Percentiles rank a stretch among this genome's conserved stretches.
These are phyloP conservation scores for Colaptes auratus DNA, from an alignment of 2,113 vertebrate genomes.

Conservation along the genomic window DNA sequence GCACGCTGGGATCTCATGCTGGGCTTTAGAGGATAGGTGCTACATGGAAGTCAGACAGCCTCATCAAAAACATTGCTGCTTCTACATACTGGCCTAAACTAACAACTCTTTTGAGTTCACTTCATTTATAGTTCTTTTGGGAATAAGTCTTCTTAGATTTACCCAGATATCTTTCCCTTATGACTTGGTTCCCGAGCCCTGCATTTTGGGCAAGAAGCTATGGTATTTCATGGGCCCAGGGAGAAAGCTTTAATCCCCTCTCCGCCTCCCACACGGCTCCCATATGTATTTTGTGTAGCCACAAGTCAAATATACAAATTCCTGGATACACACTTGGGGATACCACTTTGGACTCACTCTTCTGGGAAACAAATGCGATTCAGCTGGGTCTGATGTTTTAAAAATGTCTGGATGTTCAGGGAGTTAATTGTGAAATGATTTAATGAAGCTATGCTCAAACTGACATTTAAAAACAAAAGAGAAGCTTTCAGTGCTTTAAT, in stretches of 20 bases:
- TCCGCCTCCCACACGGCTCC: constrained; percentile 62
- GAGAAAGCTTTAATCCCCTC: constrained; percentile 55
- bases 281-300: constrained; percentile 65
- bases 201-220: constrained; percentile 19
- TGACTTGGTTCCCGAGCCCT: neutral
- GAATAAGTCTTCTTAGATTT: constrained; percentile 26
- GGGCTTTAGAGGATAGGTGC: neutral
- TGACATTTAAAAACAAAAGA: constrained; percentile 74
- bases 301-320: constrained; percentile 67
- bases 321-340: constrained; percentile 59
- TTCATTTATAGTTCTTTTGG: neutral
- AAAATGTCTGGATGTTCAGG: constrained; percentile 63
- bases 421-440: constrained; percentile 71
- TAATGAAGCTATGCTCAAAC: constrained; percentile 70
- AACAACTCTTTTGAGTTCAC: neutral
- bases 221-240: constrained; percentile 17
- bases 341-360: constrained; percentile 65
- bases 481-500: constrained; percentile 72
- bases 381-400: constrained; percentile 58
- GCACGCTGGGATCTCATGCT: neutral
- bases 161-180: neutral
- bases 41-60: neutral
- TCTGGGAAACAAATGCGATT: constrained; percentile 64
- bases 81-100: neutral
- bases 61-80: neutral